Evolutionary conservation across 2,888 invertebrate genomes (phyloP).

Genomic region (Bugulina stolonifera): DNA sequence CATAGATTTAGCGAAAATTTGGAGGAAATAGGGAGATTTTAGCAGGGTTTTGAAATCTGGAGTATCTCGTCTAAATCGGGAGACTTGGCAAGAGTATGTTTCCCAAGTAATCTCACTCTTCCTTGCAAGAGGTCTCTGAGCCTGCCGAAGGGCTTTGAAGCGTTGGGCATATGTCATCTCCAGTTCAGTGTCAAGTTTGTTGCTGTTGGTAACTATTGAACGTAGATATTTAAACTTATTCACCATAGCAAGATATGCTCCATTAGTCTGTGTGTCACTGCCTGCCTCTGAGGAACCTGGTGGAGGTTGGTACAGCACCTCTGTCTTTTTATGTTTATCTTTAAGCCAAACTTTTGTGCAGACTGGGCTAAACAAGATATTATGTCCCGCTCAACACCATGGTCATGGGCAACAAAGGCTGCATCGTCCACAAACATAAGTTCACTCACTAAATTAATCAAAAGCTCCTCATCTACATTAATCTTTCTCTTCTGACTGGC

Average conservation of each 20-base stretch:
- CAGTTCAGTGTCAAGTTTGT: conserved; percentile 16
- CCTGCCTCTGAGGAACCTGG: background rate
- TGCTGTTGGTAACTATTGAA: background rate
- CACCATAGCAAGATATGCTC: background rate
- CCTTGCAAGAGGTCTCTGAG: no score
- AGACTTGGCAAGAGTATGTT: no score
- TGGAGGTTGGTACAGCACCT: background rate
- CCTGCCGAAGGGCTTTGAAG: background rate
- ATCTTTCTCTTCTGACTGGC: no score
- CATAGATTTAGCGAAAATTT: no score
- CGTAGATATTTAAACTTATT: background rate
- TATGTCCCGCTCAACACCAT: background rate
- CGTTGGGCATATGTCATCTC: background rate
- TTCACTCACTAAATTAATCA: conserved; percentile 14
- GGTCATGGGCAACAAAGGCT: conserved; percentile 5
- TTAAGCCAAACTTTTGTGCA: background rate
- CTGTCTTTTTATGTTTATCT: conserved; percentile 15
- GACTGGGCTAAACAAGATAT: background rate
- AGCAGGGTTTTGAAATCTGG: no score
- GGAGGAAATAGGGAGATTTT: no score
- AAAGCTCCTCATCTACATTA: no score
- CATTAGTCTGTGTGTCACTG: background rate
- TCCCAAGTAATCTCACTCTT: no score
- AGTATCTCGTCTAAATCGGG: no score
- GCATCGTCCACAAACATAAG: conserved; percentile 16